These are phyloP conservation scores for Panurus biarmicus DNA, from an alignment of 2,113 vertebrate species.

Conservation along the genomic window DNA sequence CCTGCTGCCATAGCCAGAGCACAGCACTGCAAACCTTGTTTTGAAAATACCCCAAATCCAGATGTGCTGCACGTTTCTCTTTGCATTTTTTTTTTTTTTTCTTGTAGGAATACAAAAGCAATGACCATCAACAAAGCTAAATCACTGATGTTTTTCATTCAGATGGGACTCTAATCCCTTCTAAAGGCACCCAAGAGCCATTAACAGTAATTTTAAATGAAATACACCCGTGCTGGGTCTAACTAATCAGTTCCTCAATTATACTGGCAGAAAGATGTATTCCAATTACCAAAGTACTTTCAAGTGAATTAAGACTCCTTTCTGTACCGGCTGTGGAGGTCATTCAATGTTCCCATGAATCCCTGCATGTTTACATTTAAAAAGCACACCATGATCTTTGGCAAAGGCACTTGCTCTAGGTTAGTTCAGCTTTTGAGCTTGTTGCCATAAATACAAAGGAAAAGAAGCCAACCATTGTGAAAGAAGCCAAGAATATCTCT, in stretches of 20 bases:
- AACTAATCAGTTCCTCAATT: conserved; percentile 53
- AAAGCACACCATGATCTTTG: conserved; percentile 80
- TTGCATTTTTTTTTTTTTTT: background rate
- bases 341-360: conserved; percentile 68
- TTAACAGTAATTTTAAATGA: conserved; percentile 45
- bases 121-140: background rate
- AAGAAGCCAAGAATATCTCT: conserved; percentile 39
- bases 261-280: conserved; percentile 56
- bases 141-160: background rate
- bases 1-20: background rate
- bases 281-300: conserved; percentile 57
- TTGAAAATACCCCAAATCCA: background rate
- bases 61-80: background rate
- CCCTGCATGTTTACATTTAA: conserved; percentile 68
- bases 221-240: conserved; percentile 18
- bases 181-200: conserved; percentile 33
- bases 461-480: conserved; percentile 7
- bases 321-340: conserved; percentile 69
- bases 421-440: conserved; percentile 29
- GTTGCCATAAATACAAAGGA: conserved; percentile 56
- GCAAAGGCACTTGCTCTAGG: conserved; percentile 49
- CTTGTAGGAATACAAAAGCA: background rate
- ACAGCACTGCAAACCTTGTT: background rate
- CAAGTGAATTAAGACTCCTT: conserved; percentile 65
- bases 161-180: background rate